Evolutionary conservation across 2,113 vertebrate species (phyloP).

Genomic region (Prochilodus magdalenae): DNA sequence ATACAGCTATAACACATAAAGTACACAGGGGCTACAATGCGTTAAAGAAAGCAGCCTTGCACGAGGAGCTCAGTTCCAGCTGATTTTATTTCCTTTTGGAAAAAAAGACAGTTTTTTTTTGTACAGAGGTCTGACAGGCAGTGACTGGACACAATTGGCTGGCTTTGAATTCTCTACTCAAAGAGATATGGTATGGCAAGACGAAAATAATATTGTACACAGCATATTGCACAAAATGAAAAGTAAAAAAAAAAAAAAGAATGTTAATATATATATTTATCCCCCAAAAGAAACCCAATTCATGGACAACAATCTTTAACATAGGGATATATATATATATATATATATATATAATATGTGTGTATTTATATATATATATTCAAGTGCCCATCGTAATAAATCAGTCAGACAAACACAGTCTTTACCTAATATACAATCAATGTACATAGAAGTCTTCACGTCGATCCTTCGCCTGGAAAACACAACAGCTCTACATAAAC

Average conservation of each 20-base stretch:
- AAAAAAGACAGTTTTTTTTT: conserved; percentile 80
- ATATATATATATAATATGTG: conserved; percentile 81
- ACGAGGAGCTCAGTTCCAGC: conserved; percentile 96
- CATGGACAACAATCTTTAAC: conserved; percentile 91
- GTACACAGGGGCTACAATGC: no score
- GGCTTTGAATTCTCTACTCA: conserved; percentile 87
- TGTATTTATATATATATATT: conserved; percentile 88
- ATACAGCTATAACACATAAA: no score
- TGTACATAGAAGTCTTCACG: conserved; percentile 99
- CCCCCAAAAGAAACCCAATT: conserved; percentile 43
- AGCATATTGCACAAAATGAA: conserved; percentile 99
- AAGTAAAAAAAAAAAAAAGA: conserved; percentile 67
- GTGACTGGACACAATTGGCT: conserved; percentile 98
- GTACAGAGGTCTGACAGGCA: conserved; percentile 99
- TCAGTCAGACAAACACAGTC: conserved; percentile 96
- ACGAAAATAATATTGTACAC: conserved; percentile 91
- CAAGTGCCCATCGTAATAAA: conserved; percentile 96
- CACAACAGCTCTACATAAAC: conserved; percentile 99
- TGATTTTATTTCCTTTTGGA: conserved; percentile 99
- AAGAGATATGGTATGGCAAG: conserved; percentile 87
- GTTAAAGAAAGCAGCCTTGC: conserved; percentile 57
- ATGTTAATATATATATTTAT: conserved; percentile 66
- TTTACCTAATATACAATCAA: conserved; percentile 99
- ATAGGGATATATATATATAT: conserved; percentile 81
- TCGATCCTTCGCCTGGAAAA: conserved; percentile 91